A percentile compares a stretch with the other conserved stretches of the same genome.
Conservation (phyloP, 1,140 invertebrate genomes). For the Euwallacea similis region DNA sequence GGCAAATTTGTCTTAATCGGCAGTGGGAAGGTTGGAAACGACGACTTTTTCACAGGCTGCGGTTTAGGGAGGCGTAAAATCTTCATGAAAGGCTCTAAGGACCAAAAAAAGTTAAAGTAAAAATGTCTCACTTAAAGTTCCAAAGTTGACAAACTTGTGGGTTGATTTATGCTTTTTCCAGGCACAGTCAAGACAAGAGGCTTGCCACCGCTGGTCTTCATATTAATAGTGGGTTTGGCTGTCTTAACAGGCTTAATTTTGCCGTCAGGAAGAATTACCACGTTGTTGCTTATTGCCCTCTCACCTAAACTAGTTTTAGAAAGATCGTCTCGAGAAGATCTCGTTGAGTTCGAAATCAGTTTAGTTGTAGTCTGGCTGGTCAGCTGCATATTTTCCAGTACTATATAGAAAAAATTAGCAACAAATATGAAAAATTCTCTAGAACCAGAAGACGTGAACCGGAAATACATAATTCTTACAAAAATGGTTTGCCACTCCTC, state of each 20-base stretch:
- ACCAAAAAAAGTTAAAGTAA: too few species aligned
- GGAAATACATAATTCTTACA: too few species aligned
- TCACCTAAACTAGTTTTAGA: constrained; percentile 44
- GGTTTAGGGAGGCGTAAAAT: constrained; percentile 20
- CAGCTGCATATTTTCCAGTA: constrained; percentile 49
- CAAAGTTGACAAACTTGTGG: too few species aligned
- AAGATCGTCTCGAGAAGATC: constrained; percentile 42
- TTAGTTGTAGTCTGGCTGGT: constrained; percentile 41
- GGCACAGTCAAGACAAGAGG: constrained; percentile 31
- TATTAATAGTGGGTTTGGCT: not conserved
- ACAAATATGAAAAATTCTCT: too few species aligned
- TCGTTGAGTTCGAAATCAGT: constrained; percentile 38
- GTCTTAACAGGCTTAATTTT: constrained; percentile 39
- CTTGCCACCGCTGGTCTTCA: constrained; percentile 32
- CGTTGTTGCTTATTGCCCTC: constrained; percentile 33
- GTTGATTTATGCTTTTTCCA: not conserved
- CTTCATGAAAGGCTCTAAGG: too few species aligned
- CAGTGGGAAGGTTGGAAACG: constrained; percentile 27
- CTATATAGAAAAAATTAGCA: constrained; percentile 18
- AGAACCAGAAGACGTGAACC: too few species aligned
- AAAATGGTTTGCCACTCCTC: too few species aligned
- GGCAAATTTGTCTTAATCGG: constrained; percentile 39
- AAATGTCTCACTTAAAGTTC: too few species aligned
- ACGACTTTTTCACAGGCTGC: constrained; percentile 40
- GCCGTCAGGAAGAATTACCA: constrained; percentile 49